These are phyloP conservation scores for Drosophila tropicalis DNA, from an alignment of 1,140 invertebrate genomes.

Conservation along the genomic window DNA sequence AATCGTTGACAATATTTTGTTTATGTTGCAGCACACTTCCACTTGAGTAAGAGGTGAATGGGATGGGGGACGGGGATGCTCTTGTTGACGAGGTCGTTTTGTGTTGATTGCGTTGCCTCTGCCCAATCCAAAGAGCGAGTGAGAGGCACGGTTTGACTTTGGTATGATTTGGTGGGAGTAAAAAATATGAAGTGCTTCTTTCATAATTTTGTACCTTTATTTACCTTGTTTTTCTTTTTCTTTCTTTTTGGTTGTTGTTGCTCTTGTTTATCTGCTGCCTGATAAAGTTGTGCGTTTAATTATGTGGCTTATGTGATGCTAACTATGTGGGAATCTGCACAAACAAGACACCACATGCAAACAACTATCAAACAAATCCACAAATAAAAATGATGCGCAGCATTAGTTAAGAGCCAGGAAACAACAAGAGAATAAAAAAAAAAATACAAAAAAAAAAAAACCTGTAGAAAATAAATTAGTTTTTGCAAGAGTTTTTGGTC, in stretches of 20 bases:
- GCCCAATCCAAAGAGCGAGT: not conserved
- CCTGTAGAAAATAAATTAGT: not conserved
- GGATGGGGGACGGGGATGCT: conserved; percentile 36
- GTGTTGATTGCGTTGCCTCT: conserved; percentile 68
- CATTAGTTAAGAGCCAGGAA: not conserved
- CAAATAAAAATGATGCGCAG: conserved; percentile 11
- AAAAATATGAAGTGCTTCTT: conserved; percentile 71
- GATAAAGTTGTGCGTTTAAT: conserved; percentile 76
- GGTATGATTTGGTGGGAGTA: conserved; percentile 30
- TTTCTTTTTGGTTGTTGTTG: conserved; percentile 40
- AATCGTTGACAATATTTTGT: not conserved
- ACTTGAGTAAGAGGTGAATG: conserved; percentile 66
- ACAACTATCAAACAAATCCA: conserved; percentile 10
- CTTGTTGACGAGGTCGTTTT: conserved; percentile 79
- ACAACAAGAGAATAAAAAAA: not conserved
- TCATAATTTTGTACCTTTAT: conserved; percentile 74
- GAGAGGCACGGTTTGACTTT: conserved; percentile 23
- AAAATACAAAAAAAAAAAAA: not conserved
- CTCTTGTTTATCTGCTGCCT: conserved; percentile 44
- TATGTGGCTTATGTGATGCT: conserved; percentile 57
- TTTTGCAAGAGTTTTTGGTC: not conserved
- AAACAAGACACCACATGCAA: not conserved
- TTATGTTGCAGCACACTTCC: conserved; percentile 18
- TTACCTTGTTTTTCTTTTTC: conserved; percentile 67
- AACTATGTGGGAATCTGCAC: conserved; percentile 39